Evolutionary conservation across 2,797 vertebrate genomes (phyloP).

Genomic region (Syngnathus rostellatus): DNA sequence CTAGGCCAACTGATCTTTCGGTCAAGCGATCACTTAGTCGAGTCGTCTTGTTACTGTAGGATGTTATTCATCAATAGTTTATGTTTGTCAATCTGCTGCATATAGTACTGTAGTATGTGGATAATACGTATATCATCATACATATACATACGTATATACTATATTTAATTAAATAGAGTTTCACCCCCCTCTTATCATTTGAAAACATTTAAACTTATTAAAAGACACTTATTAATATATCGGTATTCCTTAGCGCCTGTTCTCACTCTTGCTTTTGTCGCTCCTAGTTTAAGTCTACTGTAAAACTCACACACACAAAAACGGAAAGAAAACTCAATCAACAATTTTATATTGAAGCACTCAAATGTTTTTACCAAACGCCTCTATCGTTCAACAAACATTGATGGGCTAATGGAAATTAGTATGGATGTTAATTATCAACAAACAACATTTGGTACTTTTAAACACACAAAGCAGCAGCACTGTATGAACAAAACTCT

Average conservation of each 20-base stretch:
- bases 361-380: background rate
- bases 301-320: background rate
- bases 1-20: conserved; percentile 10
- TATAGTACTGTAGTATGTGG: too few relatives aligned
- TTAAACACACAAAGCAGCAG: too few relatives aligned
- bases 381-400: too few relatives aligned
- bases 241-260: background rate
- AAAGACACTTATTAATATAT: background rate
- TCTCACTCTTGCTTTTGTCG: background rate
- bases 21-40: conserved; percentile 1
- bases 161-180: background rate
- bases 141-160: too few relatives aligned
- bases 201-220: background rate
- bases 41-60: conserved; percentile 7
- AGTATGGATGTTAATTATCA: background rate
- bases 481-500: background rate
- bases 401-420: background rate
- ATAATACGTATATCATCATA: too few relatives aligned
- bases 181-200: background rate
- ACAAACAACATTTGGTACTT: too few relatives aligned
- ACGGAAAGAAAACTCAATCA: background rate
- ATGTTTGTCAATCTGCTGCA: too few relatives aligned
- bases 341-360: background rate
- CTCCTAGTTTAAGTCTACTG: background rate
- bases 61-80: conserved; percentile 11